Base-by-base conservation (phyloP, 2,113 vertebrate species). In the Macrotis lagotis region DNA sequence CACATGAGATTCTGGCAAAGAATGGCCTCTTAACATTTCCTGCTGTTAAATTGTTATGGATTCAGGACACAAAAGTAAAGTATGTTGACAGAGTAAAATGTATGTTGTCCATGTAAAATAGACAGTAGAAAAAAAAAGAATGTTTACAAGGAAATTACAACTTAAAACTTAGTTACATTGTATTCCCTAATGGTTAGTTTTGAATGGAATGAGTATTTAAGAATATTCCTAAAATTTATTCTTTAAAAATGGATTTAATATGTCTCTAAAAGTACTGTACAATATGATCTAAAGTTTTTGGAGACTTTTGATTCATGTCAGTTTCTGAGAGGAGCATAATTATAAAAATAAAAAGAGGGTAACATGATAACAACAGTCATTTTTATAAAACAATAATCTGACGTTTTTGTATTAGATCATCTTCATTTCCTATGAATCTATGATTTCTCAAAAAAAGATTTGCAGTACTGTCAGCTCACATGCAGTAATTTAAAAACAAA, bases 11-110 rank as follows among this genome's bases (percentile, higher is more conserved):
- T 66, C 25, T 92, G 47, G 94, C 50, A 59, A 90, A 2, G 2
- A 92, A 11, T 22, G 26, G 95, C 96, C 93, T 96, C 74, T 51
- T 96, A 97, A 92, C 47, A 91, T 94, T 98, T 97, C 92, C 96
- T 92, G 95, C 53, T 96, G 91, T n/a, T 95, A 92, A 95, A 95
- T 83, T 83, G 74, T 51, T 95, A 95, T 96, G 51, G 90, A 91
- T 51, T 93, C 26, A 91, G 37, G 95, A 91, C 93, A 93, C 37
- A 48, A 96, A 95, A 93, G 95, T 47, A 92, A 93, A 0, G 0
- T 91, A 92, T 66, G 55, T 16, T 83, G 5, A 44, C n/a, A 83
- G 16, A 83, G n/a, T 83, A n/a, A 83, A 83, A 44, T 83, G 19
- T 24, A 83, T 83, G 66, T 24, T 83, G 37, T 83, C n/a, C 16